Percentiles rank a stretch among this genome's conserved stretches.
Conservation (phyloP, 2,113 vertebrate species). For the Coturnix japonica region DNA sequence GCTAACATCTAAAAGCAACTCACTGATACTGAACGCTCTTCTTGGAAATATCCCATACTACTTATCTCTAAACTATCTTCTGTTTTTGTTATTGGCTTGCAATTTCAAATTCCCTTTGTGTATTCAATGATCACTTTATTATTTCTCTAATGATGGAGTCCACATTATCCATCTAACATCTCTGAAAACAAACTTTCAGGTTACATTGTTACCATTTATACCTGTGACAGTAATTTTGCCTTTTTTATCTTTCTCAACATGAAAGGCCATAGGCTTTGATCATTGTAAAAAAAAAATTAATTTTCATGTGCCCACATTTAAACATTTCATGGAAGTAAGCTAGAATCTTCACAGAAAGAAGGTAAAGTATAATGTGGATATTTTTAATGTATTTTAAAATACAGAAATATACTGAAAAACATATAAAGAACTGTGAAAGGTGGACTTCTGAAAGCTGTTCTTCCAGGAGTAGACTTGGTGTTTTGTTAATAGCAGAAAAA, state of each 20-base stretch:
- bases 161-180: not conserved
- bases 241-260: not conserved
- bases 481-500: not conserved
- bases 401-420: not conserved
- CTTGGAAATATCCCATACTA: not conserved
- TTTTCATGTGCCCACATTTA: accelerated
- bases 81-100: not conserved
- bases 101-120: not conserved
- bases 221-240: not conserved
- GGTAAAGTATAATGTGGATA: not conserved
- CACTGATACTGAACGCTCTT: accelerated
- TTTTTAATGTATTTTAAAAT: not conserved
- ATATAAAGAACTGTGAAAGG: not conserved
- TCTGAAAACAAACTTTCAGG: not conserved
- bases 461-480: not conserved
- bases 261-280: not conserved
- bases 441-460: not conserved
- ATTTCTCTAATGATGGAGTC: not conserved
- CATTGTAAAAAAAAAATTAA: not conserved
- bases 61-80: not conserved
- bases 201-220: not conserved
- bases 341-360: not conserved
- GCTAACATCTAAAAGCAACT: not conserved
- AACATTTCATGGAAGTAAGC: not conserved
- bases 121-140: accelerated